Evolutionary conservation across 2,888 invertebrate genomes (phyloP), one percentile per base, ranked within the genome.

Genomic region (Myopa tessellatipennis): DNA sequence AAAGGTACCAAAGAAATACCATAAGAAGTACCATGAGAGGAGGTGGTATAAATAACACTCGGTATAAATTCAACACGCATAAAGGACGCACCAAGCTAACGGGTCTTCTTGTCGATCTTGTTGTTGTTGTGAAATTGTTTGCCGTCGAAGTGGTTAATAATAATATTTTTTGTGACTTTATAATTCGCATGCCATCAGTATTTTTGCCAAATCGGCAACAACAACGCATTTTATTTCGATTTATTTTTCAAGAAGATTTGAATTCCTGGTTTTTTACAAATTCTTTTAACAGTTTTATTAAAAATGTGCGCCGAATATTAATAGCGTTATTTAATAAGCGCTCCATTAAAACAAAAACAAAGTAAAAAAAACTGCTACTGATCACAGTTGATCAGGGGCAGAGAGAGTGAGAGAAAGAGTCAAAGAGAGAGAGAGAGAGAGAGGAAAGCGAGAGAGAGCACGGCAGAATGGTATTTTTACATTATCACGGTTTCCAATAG

Each of bases 311-410:
- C 68, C 40, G 60, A 68, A 75, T 68, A 40, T 68, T 58, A 69
- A 60, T 69, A 60, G 68, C 75, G 75, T 75, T 75, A 75, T 60
- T 68, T 75, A 45, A 60, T 45, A 60, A 34, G 18, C 55, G 58
- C 67, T n/a, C 55, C 74, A 55, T 73, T 60, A 38, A 5, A 72
- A 58, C n/a, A 61, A 50, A 38, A 73, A 63, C 50, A 55, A 26
- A n/a, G 36, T 14, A 10, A 7, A 18, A 40, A 61, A 40, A 61
- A 26, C 18, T 26, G 40, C 40, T 40, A 60, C 16, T 26, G 18
- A 40, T 18, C 16, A 61, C 18, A 61, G 26, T n/a, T 18, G 60
- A 45, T 45, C 60, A 10, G 45, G 45, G 6, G 45, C 45, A 45
- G 45, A 45, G 6, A 1, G 45, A 3, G 10, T 3, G 26, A 8